These are phyloP conservation scores for Antechinus flavipes DNA, from an alignment of 2,113 vertebrate genomes.

Conservation along the genomic window DNA sequence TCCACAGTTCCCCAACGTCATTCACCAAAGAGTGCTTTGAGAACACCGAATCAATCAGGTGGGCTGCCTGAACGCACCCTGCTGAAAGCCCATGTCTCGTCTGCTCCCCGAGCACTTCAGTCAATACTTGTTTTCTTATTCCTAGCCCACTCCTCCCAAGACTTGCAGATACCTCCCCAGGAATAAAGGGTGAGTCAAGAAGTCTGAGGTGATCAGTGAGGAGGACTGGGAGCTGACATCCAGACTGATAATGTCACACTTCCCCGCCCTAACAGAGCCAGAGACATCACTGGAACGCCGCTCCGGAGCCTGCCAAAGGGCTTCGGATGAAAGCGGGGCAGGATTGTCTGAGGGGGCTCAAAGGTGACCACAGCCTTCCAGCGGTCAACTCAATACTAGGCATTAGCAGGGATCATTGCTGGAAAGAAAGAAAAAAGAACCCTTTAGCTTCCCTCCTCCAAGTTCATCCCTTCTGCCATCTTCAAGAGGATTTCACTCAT, in stretches of 20 bases:
- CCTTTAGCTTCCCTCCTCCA: background rate
- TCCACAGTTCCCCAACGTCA: background rate
- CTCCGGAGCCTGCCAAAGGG: fast-evolving
- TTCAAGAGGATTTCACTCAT: background rate
- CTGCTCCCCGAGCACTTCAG: fast-evolving
- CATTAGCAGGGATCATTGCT: background rate
- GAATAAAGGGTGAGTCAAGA: background rate
- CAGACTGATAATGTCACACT: background rate
- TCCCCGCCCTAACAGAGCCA: background rate
- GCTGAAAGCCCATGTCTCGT: background rate
- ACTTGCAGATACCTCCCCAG: background rate
- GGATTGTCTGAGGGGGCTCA: background rate
- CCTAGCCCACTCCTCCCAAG: background rate
- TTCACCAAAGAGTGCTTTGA: background rate
- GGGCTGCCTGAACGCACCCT: fast-evolving
- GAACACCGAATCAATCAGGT: background rate
- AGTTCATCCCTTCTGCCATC: background rate
- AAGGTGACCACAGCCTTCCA: background rate
- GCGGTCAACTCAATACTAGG: background rate
- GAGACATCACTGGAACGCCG: background rate
- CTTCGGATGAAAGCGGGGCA: background rate
- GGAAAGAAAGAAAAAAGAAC: background rate
- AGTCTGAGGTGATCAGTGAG: background rate
- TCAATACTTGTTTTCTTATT: too few species aligned
- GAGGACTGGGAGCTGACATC: background rate